Base-by-base conservation (phyloP, 1,140 invertebrate species). In the Gonioctena quinquepunctata region DNA sequence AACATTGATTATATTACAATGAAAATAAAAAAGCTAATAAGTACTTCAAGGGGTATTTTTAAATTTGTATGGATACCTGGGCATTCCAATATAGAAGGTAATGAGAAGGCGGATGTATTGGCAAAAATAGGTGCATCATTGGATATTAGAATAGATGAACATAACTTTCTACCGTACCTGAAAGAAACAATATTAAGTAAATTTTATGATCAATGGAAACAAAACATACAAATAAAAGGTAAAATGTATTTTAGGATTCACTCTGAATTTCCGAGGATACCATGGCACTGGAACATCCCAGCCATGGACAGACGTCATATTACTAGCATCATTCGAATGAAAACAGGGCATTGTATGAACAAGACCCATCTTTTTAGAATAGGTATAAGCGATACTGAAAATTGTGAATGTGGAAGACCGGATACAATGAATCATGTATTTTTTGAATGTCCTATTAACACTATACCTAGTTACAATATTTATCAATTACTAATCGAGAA, bases 21-120 rank as follows among this genome's bases (percentile, higher is more conserved):
- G 4, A 59, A 22, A 11, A 21, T 33, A 19, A 56, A 52, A 21
- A n/a, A 42, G 33, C 22, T 16, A n/a, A 59, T 61, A 27, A 60
- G 54, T 52, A 23, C 13, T n/a, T 2, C 61, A 27, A 13, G 5
- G 22, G 11, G 59, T 5, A 54, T 13, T 8, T 56, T 70, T 11
- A 57, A 28, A 57, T 22, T 70, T 7, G 52, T 27, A 4, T 70
- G 68, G 68, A 57, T 70, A 13, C 66, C 68, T 21, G 68, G 68
- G n/a, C 68, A 69, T 54, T 27, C 23, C 27, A 27, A 21, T 42
- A 68, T 68, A 16, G n/a, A 13, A 8, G 66, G 57, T 6, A 68
- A 61, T 25, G 26, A 27, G n/a, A 18, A 49, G 16, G 66, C 57
- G 7, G 56, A 68, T 61, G 25, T 18, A 21, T 19, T 68, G n/a